These are phyloP conservation scores for Dendrolimus kikuchii DNA, from an alignment of 1,140 invertebrate genomes.

Conservation along the genomic window DNA sequence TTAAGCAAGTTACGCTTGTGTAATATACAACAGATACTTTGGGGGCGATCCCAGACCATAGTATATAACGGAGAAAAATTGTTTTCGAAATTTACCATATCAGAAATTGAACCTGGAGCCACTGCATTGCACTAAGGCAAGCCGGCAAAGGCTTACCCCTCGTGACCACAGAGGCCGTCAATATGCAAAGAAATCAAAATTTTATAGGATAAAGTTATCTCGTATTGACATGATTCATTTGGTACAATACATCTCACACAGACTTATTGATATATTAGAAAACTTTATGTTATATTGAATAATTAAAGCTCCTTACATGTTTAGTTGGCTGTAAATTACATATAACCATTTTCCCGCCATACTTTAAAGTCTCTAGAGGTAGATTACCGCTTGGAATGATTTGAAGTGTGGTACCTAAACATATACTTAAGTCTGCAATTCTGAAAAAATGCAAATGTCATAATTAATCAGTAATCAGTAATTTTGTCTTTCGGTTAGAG, in stretches of 20 bases:
- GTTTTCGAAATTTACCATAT: no score
- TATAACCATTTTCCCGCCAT: constrained; percentile 91
- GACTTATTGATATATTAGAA: no score
- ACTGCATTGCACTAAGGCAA: no score
- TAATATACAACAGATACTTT: no score
- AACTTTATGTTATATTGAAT: background rate
- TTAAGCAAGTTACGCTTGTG: no score
- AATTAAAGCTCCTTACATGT: constrained; percentile 79
- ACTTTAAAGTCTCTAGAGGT: constrained; percentile 90
- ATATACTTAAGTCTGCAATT: constrained; percentile 92
- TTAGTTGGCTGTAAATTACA: constrained; percentile 98
- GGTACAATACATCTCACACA: background rate
- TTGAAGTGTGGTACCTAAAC: constrained; percentile 96
- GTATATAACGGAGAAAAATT: no score
- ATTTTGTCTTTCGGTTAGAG: no score
- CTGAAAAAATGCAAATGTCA: constrained; percentile 20
- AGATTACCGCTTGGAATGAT: constrained; percentile 97
- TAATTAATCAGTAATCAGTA: constrained; percentile 1
- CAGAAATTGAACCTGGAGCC: no score
- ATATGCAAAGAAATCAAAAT: no score
- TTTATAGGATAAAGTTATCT: background rate
- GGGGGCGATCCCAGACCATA: no score
- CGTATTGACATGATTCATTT: background rate
- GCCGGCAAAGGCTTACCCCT: no score
- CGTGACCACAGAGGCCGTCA: no score